These are phyloP conservation scores for Protobothrops mucrosquamatus DNA, from an alignment of 2,113 vertebrate genomes.

Conservation along the genomic window DNA sequence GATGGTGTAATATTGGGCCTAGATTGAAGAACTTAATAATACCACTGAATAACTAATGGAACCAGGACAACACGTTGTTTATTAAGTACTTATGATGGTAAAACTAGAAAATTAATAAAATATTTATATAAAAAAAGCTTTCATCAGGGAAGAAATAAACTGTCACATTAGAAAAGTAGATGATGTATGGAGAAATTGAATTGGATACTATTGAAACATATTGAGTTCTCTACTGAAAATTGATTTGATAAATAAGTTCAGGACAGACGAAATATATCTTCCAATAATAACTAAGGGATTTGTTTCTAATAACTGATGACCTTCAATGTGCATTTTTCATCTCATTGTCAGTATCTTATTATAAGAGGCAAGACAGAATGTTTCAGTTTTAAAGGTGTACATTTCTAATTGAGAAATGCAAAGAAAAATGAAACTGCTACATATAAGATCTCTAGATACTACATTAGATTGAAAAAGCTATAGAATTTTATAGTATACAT, in stretches of 20 bases:
- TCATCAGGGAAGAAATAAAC: neutral
- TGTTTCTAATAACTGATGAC: neutral
- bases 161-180: neutral
- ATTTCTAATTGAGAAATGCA: neutral
- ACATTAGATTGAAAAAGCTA: neutral
- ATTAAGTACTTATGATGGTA: too few species aligned
- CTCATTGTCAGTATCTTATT: neutral
- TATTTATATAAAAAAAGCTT: neutral
- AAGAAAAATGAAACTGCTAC: neutral
- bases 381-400: neutral
- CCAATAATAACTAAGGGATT: neutral
- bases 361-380: neutral
- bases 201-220: neutral
- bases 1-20: too few species aligned
- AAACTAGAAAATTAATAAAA: too few species aligned
- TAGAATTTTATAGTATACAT: neutral
- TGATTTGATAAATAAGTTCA: neutral
- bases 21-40: too few species aligned
- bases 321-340: neutral
- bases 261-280: neutral
- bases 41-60: too few species aligned
- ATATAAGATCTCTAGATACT: neutral
- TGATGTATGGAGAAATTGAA: neutral
- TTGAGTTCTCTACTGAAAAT: neutral
- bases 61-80: too few species aligned